Conservation (phyloP, 2,888 invertebrate species). For the Nomada goodeniana region DNA sequence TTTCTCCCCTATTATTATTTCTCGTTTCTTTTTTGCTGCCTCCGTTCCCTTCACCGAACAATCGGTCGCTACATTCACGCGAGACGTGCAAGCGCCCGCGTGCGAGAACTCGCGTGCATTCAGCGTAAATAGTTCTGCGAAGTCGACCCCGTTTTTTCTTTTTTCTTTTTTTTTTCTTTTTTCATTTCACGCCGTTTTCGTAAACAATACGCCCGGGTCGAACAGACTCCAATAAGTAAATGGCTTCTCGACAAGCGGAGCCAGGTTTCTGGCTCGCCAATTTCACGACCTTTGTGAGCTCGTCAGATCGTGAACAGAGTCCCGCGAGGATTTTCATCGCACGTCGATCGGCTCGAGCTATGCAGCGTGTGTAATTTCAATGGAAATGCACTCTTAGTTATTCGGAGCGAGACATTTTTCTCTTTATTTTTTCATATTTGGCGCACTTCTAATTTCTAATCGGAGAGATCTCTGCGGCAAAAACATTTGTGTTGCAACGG, state of each 20-base stretch:
- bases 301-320: conserved; percentile 21
- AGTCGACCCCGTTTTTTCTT: conserved; percentile 46
- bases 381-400: not conserved
- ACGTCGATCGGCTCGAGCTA: conserved; percentile 8
- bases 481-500: too few species aligned
- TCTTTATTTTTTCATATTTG: not conserved
- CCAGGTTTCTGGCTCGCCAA: conserved; percentile 39
- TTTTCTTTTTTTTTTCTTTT: conserved; percentile 1
- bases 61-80: conserved; percentile 28
- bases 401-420: not conserved
- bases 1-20: not conserved
- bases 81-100: not conserved
- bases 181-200: conserved; percentile 24
- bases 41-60: conserved; percentile 24
- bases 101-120: conserved; percentile 18
- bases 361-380: not conserved
- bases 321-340: conserved; percentile 24
- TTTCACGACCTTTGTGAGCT: conserved; percentile 46
- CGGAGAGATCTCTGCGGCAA: too few species aligned
- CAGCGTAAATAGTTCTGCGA: conserved; percentile 40
- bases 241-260: conserved; percentile 46
- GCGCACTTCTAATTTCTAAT: too few species aligned
- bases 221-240: conserved; percentile 59
- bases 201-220: conserved; percentile 59
- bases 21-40: not conserved